Conservation (phyloP, 2,113 vertebrate genomes). For the Choloepus hoffmanni region DNA sequence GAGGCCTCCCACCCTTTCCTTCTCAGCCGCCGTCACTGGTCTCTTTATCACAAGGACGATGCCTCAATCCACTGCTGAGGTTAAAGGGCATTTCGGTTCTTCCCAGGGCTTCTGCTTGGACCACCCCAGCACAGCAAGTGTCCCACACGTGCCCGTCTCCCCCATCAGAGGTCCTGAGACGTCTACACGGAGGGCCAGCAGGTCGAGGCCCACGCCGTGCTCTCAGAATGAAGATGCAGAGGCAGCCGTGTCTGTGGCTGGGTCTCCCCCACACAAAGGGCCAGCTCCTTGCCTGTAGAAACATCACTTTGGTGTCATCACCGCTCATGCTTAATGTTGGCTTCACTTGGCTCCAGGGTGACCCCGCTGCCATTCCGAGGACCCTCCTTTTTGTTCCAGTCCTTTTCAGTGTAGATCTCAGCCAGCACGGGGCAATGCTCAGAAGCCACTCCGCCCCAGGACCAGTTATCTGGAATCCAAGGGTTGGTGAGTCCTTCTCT, state of each 20-base stretch:
- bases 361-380: conserved; percentile 86
- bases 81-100: not conserved
- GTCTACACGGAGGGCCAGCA: not conserved
- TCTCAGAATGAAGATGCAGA: not conserved
- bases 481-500: conserved; percentile 96
- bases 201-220: accelerated
- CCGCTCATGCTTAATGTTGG: conserved; percentile 92
- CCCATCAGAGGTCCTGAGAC: not conserved
- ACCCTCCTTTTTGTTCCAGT: conserved; percentile 89
- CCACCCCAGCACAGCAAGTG: not conserved
- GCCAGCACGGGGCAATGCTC: conserved; percentile 95
- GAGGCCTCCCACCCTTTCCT: accelerated
- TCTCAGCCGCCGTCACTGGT: accelerated
- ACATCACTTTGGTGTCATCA: conserved; percentile 81
- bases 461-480: conserved; percentile 99
- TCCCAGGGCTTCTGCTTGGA: accelerated
- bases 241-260: accelerated
- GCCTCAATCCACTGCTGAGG: accelerated
- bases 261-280: not conserved
- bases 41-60: not conserved
- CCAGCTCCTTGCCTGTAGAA: not conserved
- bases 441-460: conserved; percentile 96
- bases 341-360: conserved; percentile 88
- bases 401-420: conserved; percentile 91
- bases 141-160: not conserved